Percentiles rank a stretch among this genome's conserved stretches.
These are phyloP conservation scores for Syngnathus typhle DNA, from an alignment of 2,113 vertebrate species.

Conservation along the genomic window DNA sequence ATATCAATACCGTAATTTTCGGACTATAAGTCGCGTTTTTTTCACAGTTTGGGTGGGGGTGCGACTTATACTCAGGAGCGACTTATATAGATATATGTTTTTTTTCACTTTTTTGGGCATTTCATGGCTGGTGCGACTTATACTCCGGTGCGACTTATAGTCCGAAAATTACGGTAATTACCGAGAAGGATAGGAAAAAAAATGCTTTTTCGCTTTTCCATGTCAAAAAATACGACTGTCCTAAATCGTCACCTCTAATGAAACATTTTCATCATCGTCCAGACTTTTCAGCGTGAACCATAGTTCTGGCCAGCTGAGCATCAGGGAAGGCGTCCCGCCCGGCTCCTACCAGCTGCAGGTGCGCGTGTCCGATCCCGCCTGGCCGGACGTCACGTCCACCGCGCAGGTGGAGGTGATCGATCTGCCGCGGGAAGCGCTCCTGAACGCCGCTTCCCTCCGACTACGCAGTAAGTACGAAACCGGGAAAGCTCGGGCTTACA, in stretches of 20 bases:
- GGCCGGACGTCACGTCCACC: constrained; percentile 82
- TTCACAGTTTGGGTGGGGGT: no score
- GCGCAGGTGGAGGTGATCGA: constrained; percentile 74
- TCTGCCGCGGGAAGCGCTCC: constrained; percentile 72
- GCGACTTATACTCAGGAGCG: no score
- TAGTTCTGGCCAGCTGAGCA: constrained; percentile 76
- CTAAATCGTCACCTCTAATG: no score
- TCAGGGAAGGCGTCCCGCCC: constrained; percentile 73
- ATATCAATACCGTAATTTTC: no score
- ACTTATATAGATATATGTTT: no score
- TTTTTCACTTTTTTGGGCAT: no score
- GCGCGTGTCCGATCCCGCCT: constrained; percentile 76
- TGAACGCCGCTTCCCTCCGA: constrained; percentile 74
- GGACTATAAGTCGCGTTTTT: no score
- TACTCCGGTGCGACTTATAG: no score
- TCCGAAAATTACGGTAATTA: no score
- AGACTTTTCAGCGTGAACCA: constrained; percentile 81
- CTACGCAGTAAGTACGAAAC: constrained; percentile 71
- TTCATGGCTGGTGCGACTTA: no score
- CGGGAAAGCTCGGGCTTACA: neutral
- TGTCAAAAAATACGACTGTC: neutral
- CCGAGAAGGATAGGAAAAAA: neutral
- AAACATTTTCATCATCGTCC: constrained; percentile 7
- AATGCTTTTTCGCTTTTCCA: no score
- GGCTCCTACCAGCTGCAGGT: constrained; percentile 77